These are phyloP conservation scores for Saiga tatarica DNA, from an alignment of 2,113 vertebrate species.

Conservation along the genomic window DNA sequence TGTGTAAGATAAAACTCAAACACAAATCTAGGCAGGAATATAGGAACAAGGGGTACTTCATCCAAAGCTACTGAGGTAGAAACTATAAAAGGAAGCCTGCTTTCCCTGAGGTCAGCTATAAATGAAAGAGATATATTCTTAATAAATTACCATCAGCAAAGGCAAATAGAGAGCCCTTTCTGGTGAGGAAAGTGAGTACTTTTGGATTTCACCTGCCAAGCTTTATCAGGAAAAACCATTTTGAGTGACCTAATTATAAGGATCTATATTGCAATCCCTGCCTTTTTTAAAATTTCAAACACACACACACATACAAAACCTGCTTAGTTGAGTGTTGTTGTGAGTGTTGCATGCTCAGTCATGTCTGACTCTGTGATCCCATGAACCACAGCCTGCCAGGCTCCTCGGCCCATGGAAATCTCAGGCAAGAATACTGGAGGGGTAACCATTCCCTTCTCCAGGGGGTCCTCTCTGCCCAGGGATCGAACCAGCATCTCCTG, in stretches of 20 bases:
- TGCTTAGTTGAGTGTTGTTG: conserved; percentile 34
- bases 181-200: background rate
- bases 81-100: conserved; percentile 33
- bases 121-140: conserved; percentile 6
- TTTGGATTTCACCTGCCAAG: background rate
- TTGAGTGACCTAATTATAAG: conserved; percentile 61
- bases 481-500: background rate
- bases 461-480: background rate
- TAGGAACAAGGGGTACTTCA: background rate
- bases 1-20: background rate
- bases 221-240: background rate
- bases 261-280: conserved; percentile 22
- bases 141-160: conserved; percentile 6
- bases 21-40: background rate
- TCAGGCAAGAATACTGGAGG: background rate
- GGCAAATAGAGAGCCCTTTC: background rate
- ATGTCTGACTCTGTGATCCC: background rate
- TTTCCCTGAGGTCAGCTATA: conserved; percentile 17
- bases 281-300: conserved; percentile 68
- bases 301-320: background rate
- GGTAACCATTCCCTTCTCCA: background rate
- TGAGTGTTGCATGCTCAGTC: background rate
- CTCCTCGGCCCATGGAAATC: background rate
- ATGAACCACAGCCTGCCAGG: background rate
- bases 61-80: background rate